phyloP scores from a whole-genome alignment of 2,888 invertebrate genomes.

The Dasypolia templi region DNA sequence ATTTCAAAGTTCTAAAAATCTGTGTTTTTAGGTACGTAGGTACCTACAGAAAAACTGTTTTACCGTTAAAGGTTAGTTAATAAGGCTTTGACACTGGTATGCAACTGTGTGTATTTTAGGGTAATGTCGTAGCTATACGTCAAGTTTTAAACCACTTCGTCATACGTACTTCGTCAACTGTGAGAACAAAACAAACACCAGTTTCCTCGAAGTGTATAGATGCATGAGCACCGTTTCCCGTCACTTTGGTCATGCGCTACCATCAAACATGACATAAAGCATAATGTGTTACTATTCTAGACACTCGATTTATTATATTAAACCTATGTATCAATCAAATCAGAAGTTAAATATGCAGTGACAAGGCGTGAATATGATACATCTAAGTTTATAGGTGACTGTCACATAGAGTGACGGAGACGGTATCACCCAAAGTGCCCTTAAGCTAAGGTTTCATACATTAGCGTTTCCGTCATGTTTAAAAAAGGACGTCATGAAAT shows the following conservation, averaged over 20 bases:
- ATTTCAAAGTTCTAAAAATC: neutral
- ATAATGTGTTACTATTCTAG: constrained; percentile 15
- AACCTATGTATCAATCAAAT: no score
- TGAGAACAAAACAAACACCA: constrained; percentile 24
- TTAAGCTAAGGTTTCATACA: no score
- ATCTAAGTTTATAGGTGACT: neutral
- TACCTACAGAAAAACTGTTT: neutral
- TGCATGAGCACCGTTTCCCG: constrained; percentile 10
- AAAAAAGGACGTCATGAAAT: no score
- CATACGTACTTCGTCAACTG: neutral
- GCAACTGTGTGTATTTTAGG: neutral
- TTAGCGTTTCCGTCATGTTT: no score
- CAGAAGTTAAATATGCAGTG: neutral
- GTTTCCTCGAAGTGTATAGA: constrained; percentile 12
- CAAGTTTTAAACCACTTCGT: neutral
- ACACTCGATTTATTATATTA: constrained; percentile 12
- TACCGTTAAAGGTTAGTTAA: no score
- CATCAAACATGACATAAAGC: constrained; percentile 21
- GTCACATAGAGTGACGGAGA: neutral
- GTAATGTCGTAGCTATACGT: neutral
- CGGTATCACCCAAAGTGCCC: neutral
- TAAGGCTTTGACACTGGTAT: neutral
- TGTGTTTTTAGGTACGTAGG: neutral
- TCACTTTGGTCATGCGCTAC: constrained; percentile 24
- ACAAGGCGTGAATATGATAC: neutral